Conservation (phyloP, 2,797 vertebrate genomes). For the Schizopygopsis malacanthus region DNA sequence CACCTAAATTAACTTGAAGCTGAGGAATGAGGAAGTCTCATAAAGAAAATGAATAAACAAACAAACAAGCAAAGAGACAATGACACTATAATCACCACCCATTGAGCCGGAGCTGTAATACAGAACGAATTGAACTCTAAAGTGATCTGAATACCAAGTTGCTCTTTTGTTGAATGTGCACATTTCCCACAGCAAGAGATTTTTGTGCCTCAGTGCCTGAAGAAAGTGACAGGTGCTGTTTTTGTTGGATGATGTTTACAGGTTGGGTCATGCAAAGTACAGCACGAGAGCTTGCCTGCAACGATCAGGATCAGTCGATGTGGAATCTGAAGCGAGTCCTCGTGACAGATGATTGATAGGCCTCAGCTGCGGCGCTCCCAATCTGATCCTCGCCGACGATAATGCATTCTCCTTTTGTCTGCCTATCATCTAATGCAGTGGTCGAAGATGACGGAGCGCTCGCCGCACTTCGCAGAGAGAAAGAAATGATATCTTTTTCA, state of each 20-base stretch:
- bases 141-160: slow-evolving; percentile 47
- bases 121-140: slow-evolving; percentile 29
- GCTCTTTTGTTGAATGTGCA: slow-evolving; percentile 24
- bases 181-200: slow-evolving; percentile 4
- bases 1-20: slow-evolving; percentile 46
- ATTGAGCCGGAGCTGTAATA: slow-evolving; percentile 33
- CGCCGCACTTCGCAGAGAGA: slow-evolving; percentile 50
- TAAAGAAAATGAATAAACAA: slow-evolving; percentile 46
- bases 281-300: slow-evolving; percentile 23
- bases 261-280: slow-evolving; percentile 49
- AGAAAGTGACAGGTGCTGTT: slow-evolving; percentile 44
- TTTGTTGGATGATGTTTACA: slow-evolving; percentile 47
- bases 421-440: slow-evolving; percentile 55
- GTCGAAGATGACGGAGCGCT: slow-evolving; percentile 56
- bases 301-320: slow-evolving; percentile 40
- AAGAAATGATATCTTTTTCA: slow-evolving; percentile 61
- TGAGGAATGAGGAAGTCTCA: slow-evolving; percentile 27
- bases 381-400: slow-evolving; percentile 51
- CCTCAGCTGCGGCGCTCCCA: slow-evolving; percentile 48
- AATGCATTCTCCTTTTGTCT: slow-evolving; percentile 59
- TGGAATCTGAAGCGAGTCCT: slow-evolving; percentile 27
- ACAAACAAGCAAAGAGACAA: slow-evolving; percentile 43
- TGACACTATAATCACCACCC: slow-evolving; percentile 32
- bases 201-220: slow-evolving; percentile 12
- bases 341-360: slow-evolving; percentile 57